Percentiles rank a stretch among this genome's conserved stretches.
Conservation (phyloP, 2,797 vertebrate genomes). For the Margarornis squamiger region DNA sequence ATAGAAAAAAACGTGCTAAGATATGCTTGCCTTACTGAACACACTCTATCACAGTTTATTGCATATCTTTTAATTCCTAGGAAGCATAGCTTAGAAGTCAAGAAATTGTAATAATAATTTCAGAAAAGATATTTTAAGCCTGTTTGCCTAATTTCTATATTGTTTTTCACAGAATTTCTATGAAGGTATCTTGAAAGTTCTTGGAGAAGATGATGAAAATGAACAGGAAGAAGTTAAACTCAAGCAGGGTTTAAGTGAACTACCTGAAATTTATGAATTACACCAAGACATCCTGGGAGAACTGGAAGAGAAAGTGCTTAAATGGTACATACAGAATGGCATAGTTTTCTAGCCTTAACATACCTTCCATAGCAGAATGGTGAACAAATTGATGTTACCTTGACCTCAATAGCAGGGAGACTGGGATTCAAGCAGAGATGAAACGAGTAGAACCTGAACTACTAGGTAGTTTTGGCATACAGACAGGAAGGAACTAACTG, state of each 20-base stretch:
- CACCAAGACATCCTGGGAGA: conserved; percentile 86
- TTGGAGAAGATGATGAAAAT: conserved; percentile 75
- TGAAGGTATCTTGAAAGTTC: conserved; percentile 75
- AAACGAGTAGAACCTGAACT: not conserved
- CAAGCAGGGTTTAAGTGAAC: conserved; percentile 84
- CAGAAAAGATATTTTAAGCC: not conserved
- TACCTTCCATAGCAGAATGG: not conserved
- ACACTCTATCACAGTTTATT: not conserved
- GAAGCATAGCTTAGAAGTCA: not conserved
- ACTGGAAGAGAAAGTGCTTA: conserved; percentile 84
- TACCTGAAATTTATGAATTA: conserved; percentile 86
- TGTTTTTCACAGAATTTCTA: conserved; percentile 83
- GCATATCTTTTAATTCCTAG: not conserved
- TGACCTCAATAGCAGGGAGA: not conserved
- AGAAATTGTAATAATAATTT: not conserved
- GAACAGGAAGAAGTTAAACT: conserved; percentile 82
- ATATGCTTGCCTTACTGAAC: not conserved
- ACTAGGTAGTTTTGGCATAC: not conserved
- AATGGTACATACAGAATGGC: conserved; percentile 85
- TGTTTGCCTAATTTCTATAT: not conserved
- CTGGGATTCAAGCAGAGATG: not conserved
- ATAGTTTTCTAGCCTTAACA: not conserved
- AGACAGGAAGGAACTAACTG: not conserved
- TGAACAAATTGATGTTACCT: not conserved
- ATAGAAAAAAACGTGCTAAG: not conserved